Conservation (phyloP, 2,888 invertebrate species). For the Yponomeuta malinellus region DNA sequence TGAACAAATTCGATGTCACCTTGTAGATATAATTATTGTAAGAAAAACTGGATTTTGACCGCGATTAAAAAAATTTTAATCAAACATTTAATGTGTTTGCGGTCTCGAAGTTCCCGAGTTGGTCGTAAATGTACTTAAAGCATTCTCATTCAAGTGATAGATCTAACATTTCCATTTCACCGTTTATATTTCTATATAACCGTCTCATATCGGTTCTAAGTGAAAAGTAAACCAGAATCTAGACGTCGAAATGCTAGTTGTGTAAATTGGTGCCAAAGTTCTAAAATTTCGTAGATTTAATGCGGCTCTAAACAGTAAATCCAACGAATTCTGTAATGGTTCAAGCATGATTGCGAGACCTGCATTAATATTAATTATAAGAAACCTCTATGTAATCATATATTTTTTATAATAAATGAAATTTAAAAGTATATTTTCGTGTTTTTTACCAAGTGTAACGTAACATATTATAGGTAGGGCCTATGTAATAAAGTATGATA, state of each 20-base stretch:
- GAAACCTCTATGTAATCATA: slow-evolving; percentile 36
- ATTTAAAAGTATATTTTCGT: neutral
- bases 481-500: no score
- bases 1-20: no score
- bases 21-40: no score
- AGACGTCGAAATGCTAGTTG: slow-evolving; percentile 16
- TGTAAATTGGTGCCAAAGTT: slow-evolving; percentile 63
- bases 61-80: no score
- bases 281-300: slow-evolving; percentile 23
- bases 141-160: neutral
- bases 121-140: neutral
- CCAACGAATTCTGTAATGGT: slow-evolving; percentile 21
- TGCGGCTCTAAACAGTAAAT: neutral
- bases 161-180: neutral
- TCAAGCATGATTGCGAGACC: slow-evolving; percentile 21
- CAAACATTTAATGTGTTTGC: no score
- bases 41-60: no score
- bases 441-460: no score
- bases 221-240: neutral
- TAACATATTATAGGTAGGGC: no score
- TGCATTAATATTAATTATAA: slow-evolving; percentile 20
- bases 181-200: neutral
- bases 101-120: no score
- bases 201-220: neutral
- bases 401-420: slow-evolving; percentile 47